Conservation (phyloP, 2,113 vertebrate genomes). For the Himantopus leucocephalus region DNA sequence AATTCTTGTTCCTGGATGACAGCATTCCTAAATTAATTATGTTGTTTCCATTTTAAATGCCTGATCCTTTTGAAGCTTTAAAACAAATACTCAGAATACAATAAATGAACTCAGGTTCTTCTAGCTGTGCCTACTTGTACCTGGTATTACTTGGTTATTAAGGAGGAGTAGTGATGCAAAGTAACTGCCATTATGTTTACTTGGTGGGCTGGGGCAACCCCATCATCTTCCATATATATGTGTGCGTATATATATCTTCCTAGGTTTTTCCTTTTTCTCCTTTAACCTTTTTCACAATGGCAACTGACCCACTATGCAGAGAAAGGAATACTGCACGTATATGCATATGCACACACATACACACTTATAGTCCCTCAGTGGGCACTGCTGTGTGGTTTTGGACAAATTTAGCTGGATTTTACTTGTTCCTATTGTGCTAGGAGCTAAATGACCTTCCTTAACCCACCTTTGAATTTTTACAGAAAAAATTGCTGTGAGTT, state of each 20-base stretch:
- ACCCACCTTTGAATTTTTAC: neutral
- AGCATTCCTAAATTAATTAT: neutral
- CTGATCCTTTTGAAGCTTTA: neutral
- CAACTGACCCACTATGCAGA: neutral
- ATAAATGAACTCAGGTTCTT: neutral
- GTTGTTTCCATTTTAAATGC: neutral
- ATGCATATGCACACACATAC: rapidly evolving
- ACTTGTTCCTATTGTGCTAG: neutral
- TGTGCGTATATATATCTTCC: neutral
- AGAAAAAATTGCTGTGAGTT: neutral
- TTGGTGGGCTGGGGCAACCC: neutral
- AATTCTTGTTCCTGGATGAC: neutral
- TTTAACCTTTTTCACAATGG: neutral
- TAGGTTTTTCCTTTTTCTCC: neutral
- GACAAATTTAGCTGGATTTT: neutral
- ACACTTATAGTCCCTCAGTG: neutral
- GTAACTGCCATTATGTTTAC: neutral
- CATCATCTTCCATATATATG: neutral
- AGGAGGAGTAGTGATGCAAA: neutral
- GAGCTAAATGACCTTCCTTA: neutral
- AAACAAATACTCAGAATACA: neutral
- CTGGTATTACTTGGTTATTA: neutral
- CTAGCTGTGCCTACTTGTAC: neutral
- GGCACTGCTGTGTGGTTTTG: neutral
- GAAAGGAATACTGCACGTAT: neutral